Evolutionary conservation across 2,888 invertebrate genomes (phyloP), one percentile per base, ranked within the genome.

Genomic region (Cryptocephalus moraei): DNA sequence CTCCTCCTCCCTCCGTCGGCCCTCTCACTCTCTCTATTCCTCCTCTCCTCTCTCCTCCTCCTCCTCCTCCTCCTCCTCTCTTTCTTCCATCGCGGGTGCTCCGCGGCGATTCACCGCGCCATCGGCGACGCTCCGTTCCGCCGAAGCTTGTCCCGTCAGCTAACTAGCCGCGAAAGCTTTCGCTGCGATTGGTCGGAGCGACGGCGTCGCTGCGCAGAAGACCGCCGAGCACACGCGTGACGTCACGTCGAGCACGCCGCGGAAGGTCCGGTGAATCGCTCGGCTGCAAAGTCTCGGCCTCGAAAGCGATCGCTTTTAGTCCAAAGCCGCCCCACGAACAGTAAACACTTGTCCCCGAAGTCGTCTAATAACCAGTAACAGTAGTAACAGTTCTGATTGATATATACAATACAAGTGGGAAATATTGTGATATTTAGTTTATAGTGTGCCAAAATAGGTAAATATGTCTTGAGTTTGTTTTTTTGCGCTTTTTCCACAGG

Each of bases 381-480:
- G 22, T 22, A 22, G 22, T 22, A 22, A 22, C 22, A 22, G 22
- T 22, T 22, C 22, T 22, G 22, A 22, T 22, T 22, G 22, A 22
- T 22, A 22, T 22, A 22, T 67, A 64, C 60, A 60, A 59, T 61
- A 62, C 61, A 64, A 69, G 69, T 70, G 67, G 69, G 68, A 59
- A 63, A 64, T 56, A 66, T 71, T 71, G 69, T 71, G 71, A 70
- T 70, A 70, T 65, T 65, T 67, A 66, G 65, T 67, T 66, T 63
- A 42, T 65, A 68, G 67, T 69, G 70, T 70, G 70, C 71, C 70
- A 71, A 71, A 70, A 68, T 65, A 70, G 70, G 70, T 71, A 70
- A 69, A 54, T 61, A 60, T 55, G 14, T 33, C 44, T 43, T 47
- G 22, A 6, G 22, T 22, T 22, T 22, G n/a, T 22, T 22, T 22